These are phyloP conservation scores for Orchesella flavescens DNA, from an alignment of 2,888 invertebrate species.

Conservation along the genomic window DNA sequence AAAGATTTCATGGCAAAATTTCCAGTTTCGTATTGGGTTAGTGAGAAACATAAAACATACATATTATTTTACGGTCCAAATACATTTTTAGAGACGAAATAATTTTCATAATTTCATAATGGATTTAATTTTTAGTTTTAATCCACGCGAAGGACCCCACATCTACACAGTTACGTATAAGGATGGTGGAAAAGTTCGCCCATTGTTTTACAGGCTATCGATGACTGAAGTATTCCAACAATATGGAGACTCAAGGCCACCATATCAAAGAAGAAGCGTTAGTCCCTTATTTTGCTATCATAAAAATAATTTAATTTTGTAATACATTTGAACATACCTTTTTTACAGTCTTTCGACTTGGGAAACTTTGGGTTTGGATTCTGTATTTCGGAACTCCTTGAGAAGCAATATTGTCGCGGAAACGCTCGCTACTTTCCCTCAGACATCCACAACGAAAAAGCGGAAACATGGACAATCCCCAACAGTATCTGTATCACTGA, in stretches of 20 bases:
- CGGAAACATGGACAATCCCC: not conserved
- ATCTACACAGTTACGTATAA: constrained; percentile 54
- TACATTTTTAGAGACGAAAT: no score
- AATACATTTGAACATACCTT: not conserved
- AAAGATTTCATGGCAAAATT: constrained; percentile 63
- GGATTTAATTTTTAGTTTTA: constrained; percentile 24
- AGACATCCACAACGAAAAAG: not conserved
- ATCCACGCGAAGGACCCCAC: constrained; percentile 48
- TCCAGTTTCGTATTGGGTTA: constrained; percentile 58
- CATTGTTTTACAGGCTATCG: constrained; percentile 56
- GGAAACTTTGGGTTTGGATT: constrained; percentile 1
- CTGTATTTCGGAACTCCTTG: not conserved
- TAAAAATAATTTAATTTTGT: no score
- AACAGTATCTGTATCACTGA: constrained; percentile 37
- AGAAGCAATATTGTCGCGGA: constrained; percentile 9
- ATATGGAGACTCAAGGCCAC: constrained; percentile 55
- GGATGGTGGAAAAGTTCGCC: constrained; percentile 34
- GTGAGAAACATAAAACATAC: not conserved
- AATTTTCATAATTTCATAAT: no score
- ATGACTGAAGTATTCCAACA: constrained; percentile 46
- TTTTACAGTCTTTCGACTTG: constrained; percentile 31
- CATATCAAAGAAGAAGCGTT: constrained; percentile 53
- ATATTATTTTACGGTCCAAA: no score
- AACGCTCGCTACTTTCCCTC: constrained; percentile 21
- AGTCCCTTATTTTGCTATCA: no score